These are phyloP conservation scores for Drosophila meridiana DNA, from an alignment of 2,888 invertebrate genomes.

Conservation along the genomic window DNA sequence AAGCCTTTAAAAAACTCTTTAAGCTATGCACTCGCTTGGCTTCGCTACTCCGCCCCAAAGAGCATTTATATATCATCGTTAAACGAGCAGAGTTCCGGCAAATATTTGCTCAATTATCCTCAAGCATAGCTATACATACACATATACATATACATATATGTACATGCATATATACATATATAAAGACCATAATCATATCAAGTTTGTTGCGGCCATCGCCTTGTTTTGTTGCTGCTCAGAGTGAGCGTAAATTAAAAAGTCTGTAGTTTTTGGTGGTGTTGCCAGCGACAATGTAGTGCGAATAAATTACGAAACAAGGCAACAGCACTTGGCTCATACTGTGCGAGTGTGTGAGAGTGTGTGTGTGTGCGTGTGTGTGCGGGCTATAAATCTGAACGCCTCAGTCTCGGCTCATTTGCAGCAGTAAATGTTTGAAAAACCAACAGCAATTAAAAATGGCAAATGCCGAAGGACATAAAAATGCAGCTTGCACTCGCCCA, in stretches of 20 bases:
- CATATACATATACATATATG: background rate
- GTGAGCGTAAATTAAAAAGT: slow-evolving; percentile 45
- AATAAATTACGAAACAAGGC: slow-evolving; percentile 42
- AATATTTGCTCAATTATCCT: slow-evolving; percentile 21
- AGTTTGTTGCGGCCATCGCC: slow-evolving; percentile 39
- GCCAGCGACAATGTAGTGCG: slow-evolving; percentile 61
- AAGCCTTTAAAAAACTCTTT: background rate
- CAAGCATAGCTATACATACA: background rate
- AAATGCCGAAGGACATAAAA: slow-evolving; percentile 66
- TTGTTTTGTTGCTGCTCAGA: slow-evolving; percentile 25
- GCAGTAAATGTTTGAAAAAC: slow-evolving; percentile 74
- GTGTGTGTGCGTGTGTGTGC: slow-evolving; percentile 13
- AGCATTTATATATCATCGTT: slow-evolving; percentile 2
- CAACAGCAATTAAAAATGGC: slow-evolving; percentile 75
- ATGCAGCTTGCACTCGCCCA: slow-evolving; percentile 27
- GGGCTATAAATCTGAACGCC: slow-evolving; percentile 72
- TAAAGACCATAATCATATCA: slow-evolving; percentile 17
- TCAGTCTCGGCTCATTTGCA: slow-evolving; percentile 67
- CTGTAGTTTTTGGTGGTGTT: slow-evolving; percentile 30
- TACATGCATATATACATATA: background rate
- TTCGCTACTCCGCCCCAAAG: background rate
- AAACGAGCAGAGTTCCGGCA: background rate
- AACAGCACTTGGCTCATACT: slow-evolving; percentile 13
- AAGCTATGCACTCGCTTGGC: background rate
- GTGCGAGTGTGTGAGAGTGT: background rate